A percentile compares a stretch with the other conserved stretches of the same genome.
phyloP scores from a whole-genome alignment of 2,888 invertebrate genomes.

The Omphaloscelis lunosa region DNA sequence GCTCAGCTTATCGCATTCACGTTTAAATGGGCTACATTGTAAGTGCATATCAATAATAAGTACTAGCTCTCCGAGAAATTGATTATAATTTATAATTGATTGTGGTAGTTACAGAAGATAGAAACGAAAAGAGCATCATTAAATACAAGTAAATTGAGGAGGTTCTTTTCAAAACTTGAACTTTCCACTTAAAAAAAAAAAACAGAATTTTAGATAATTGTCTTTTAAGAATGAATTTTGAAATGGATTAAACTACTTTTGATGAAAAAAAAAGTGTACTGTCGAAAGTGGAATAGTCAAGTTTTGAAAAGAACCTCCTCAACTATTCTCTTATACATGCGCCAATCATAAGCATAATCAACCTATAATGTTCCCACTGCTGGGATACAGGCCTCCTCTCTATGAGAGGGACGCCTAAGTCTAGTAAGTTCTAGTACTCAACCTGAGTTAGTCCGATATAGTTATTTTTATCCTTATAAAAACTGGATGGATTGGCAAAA shows the following conservation, averaged over 20 bases:
- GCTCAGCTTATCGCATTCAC: conserved; percentile 36
- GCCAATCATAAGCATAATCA: background rate
- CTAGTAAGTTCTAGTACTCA: too few species aligned
- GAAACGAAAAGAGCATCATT: background rate
- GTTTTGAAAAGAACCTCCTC: too few species aligned
- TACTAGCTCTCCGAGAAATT: conserved; percentile 24
- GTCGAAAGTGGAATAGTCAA: too few species aligned
- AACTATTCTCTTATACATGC: background rate
- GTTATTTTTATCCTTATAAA: too few species aligned
- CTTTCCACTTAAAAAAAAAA: too few species aligned
- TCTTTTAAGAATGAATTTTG: too few species aligned
- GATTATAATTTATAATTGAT: background rate
- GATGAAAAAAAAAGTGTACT: too few species aligned
- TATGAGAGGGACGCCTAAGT: background rate
- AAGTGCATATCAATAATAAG: conserved; percentile 34
- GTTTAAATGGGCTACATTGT: conserved; percentile 26
- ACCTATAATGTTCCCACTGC: background rate
- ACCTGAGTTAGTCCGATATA: too few species aligned
- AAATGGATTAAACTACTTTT: too few species aligned
- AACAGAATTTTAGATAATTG: too few species aligned
- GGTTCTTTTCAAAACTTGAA: too few species aligned
- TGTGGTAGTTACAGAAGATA: background rate
- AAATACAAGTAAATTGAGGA: background rate
- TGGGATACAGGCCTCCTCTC: background rate
- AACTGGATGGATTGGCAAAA: too few species aligned